A percentile compares a stretch with the other conserved stretches of the same genome.
phyloP scores from a whole-genome alignment of 1,140 invertebrate species.

The Polypedilum vanderplanki region DNA sequence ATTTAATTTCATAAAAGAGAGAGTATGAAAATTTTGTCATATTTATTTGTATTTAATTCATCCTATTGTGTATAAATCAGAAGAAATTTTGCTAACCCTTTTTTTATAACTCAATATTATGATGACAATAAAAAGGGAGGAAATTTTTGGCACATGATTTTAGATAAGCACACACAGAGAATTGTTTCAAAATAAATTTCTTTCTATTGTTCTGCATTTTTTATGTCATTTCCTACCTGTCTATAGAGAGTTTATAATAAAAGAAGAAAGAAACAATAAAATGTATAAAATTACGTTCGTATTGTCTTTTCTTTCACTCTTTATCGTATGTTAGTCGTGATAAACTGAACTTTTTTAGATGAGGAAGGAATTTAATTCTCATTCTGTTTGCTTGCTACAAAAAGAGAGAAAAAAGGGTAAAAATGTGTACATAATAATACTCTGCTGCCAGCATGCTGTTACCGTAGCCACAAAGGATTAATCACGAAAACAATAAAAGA shows the following conservation, averaged over 20 bases:
- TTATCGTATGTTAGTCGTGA: not conserved
- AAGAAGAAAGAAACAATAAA: not conserved
- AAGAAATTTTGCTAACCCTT: not conserved
- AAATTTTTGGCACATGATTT: not conserved
- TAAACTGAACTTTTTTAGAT: not conserved
- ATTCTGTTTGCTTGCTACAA: not conserved
- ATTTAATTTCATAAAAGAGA: too few species aligned
- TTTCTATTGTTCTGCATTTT: not conserved
- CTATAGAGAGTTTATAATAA: not conserved
- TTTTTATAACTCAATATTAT: too few species aligned
- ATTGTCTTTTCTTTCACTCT: not conserved
- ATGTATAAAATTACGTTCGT: not conserved
- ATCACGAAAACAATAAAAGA: conserved; percentile 8
- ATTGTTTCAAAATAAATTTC: conserved; percentile 20
- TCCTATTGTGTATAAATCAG: not conserved
- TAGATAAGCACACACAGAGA: not conserved
- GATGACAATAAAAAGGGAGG: not conserved
- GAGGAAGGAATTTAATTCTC: not conserved
- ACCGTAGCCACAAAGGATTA: conserved; percentile 11
- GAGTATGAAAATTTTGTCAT: too few species aligned
- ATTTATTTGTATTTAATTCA: too few species aligned
- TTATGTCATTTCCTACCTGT: conserved; percentile 6
- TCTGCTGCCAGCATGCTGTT: not conserved
- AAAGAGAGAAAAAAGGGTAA: conserved; percentile 3
- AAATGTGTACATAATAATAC: too few species aligned